Evolutionary conservation across 2,888 invertebrate species (phyloP).

Genomic region (Prostheceraeus crozeri): DNA sequence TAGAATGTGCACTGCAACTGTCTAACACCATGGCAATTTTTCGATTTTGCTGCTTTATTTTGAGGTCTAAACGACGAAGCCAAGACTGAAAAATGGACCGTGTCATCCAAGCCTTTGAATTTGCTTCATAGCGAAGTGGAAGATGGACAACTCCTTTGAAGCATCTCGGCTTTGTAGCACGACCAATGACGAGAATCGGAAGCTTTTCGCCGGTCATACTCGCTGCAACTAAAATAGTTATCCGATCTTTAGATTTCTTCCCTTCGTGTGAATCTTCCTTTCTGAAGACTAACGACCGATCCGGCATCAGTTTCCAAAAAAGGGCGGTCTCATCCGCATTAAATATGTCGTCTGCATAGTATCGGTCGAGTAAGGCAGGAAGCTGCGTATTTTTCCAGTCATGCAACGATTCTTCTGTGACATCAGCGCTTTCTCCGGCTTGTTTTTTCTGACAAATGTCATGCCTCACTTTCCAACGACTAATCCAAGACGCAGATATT

Average conservation of each 20-base stretch:
- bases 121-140: not conserved
- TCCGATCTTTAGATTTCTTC: conserved; percentile 14
- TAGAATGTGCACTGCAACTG: no score
- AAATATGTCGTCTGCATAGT: conserved; percentile 8
- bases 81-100: no score
- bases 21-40: no score
- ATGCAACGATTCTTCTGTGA: not conserved
- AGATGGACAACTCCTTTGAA: conserved; percentile 29
- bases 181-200: not conserved
- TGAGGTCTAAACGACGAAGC: no score
- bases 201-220: conserved; percentile 7
- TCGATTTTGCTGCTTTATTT: no score
- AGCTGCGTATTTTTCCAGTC: not conserved
- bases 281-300: conserved; percentile 1
- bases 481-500: not conserved
- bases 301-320: conserved; percentile 23
- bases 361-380: no score
- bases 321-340: conserved; percentile 9
- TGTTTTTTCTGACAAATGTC: not conserved
- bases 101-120: conserved; percentile 23
- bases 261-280: conserved; percentile 12
- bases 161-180: conserved; percentile 9
- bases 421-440: not conserved
- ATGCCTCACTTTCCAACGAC: not conserved
- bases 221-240: not conserved